A percentile compares a stretch with the other conserved stretches of the same genome.
Evolutionary conservation across 2,113 vertebrate species (phyloP).

Genomic region (Psilopsiagon aurifrons): DNA sequence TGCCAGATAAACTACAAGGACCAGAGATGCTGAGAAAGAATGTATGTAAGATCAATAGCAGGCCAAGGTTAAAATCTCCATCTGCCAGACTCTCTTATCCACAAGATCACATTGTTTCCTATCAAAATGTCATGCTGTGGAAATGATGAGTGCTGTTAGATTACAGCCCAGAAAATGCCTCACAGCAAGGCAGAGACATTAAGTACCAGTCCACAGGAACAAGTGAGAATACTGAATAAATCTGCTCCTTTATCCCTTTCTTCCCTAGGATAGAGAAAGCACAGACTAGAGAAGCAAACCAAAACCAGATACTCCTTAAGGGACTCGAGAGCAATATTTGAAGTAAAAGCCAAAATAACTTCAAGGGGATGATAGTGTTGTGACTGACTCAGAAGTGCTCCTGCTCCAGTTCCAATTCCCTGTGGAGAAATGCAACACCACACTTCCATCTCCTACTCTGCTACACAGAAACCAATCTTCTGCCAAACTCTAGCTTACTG

Average conservation of each 20-base stretch:
- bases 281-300: not conserved
- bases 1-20: not conserved
- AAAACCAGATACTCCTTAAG: slow-evolving; percentile 32
- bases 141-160: not conserved
- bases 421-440: not conserved
- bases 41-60: accelerated
- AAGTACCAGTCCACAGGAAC: not conserved
- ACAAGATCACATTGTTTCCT: not conserved
- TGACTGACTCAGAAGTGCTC: not conserved
- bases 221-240: not conserved
- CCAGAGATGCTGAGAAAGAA: not conserved
- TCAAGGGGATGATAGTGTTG: not conserved
- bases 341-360: not conserved
- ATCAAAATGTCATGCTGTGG: not conserved
- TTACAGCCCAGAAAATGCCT: not conserved
- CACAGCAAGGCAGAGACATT: not conserved
- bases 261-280: not conserved
- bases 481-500: not conserved
- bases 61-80: not conserved
- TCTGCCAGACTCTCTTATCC: not conserved
- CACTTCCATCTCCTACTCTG: not conserved
- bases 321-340: not conserved
- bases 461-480: not conserved
- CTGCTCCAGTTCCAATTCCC: not conserved
- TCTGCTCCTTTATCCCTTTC: not conserved